Evolutionary conservation across 2,888 invertebrate species (phyloP), one percentile per base, ranked within the genome.

Genomic region (Hirtodrosophila cameraria): DNA sequence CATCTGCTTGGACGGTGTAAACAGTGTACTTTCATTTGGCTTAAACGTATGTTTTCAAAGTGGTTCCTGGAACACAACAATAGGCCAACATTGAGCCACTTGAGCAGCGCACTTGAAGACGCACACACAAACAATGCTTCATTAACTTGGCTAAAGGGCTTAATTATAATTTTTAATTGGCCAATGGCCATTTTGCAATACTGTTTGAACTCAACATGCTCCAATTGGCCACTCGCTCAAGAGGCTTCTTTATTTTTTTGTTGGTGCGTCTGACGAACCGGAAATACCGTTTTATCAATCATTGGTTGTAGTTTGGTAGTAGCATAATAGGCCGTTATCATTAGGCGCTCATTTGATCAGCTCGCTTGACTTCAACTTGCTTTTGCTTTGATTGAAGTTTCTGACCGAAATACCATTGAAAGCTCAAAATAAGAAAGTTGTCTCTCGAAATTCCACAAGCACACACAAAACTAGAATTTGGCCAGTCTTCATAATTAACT

Each of bases 361-460:
- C 31, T 33, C 15, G 33, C 11, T 28, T 45, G 31, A 48, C 31
- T 39, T 18, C 23, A 41, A 4, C 4, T 25, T 35, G 33, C n/a
- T n/a, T 8, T 39, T 41, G 35, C 39, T 57, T 42, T 52, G 64
- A 57, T 50, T 53, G 48, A 58, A 61, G 63, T 64, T 73, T 85
- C 63, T 75, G 82, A 83, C 86, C 86, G 81, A 83, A 83, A 86
- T 86, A 72, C 81, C 84, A 79, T 68, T 64, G 79, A 79, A 81
- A 83, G 81, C 76, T n/a, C n/a, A 72, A 83, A 49, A 75, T 68
- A 86, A 86, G 83, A 84, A 84, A 84, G 83, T 83, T 80, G 46
- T 78, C 46, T 12, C 16, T 13, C 50, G 13, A 31, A 50, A 54
- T 61, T 33, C 42, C 46, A 23, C 33, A 50, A 31, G 30, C 23